Base-by-base conservation (phyloP, 2,888 invertebrate genomes). In the Caprella mutica region DNA sequence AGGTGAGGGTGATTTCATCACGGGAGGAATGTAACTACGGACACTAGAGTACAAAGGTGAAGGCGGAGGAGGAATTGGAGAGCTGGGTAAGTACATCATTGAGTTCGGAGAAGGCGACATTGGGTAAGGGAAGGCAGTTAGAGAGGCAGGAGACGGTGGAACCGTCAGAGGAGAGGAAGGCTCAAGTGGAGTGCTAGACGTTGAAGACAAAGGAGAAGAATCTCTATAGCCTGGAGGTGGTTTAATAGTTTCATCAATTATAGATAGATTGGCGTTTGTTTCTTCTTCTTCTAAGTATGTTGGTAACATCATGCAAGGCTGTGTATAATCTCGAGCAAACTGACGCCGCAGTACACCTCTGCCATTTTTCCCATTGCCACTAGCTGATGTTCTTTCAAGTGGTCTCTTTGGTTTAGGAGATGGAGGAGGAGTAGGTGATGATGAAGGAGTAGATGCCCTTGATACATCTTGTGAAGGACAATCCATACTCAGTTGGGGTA, bases 401-500 rank as follows among this genome's bases (percentile, higher is more conserved):
- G 48, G 30, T 17, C 48, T 27, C 26, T 27, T 27, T 9, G 30
- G 19, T 14, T 33, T 21, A 12, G 55, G 55, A 17, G 33, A 46
- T 27, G 44, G 56, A n/a, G 58, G 52, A 9, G 58, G 51, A 23
- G 55, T 38, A 9, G 58, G 51, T 29, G 59, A 59, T 5, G 55
- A 40, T 24, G 59, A 54, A 3, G 63, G 63, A 19, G 56, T 56
- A 9, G 63, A 63, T 6, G 63, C 63, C n/a, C 63, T 56, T 26
- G 59, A 59, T 8, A 57, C 59, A 29, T 64, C 60, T 14, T 44
- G 50, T 38, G 59, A 59, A 6, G 64, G 64, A 38, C 46, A 44
- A 24, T 64, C 64, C 23, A 64, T 48, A 26, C 64, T 64, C 4
- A 64, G 38, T 24, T 60, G 57, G 12, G 64, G 64, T 8, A 64